Base-by-base conservation (phyloP, 1,140 invertebrate species). In the Amphibalanus amphitrite region DNA sequence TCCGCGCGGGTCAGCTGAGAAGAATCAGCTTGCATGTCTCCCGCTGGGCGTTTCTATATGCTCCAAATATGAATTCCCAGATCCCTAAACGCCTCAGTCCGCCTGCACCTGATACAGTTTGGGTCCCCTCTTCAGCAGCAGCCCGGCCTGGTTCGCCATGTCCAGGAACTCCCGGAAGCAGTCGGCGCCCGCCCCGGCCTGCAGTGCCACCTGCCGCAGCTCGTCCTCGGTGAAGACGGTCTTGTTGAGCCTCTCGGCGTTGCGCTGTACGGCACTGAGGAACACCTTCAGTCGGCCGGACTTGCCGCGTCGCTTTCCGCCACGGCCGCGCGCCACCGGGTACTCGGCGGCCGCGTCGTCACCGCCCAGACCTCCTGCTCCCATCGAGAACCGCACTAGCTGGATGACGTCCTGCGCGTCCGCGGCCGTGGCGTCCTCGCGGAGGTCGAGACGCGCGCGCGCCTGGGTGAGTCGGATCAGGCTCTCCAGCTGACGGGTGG, bases 381-480 rank as follows among this genome's bases (percentile, higher is more conserved):
- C 82, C 77, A 95, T 84, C 77, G 90, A 91, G 77, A 88, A 86
- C 75, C 88, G 87, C 79, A 95, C 86, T 70, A 97, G 85, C 77
- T 93, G 89, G 28, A 97, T 85, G 28, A 95, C 87, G 79, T 97
- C 92, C 71, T 84, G 80, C 6, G 93, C 94, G 83, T 98, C 93
- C 71, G 85, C 76, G 71, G 81, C 83, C 13, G 88, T 92, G 0
- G 89, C 91, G 78, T 87, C 85, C 79, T 89, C 88, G 73, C 92
- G 81, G 69, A 97, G 82, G 78, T 95, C 93, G 25, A 90, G 77
- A 76, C 92, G 87, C 13, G 93, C 93, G 79, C 93, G 82, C 28
- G 93, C 92, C 87, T 90, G 71, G 0, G 92, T 90, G 1, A 98
- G 82, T 77, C 93, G 80, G 59, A 95, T 90, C 69, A 97, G 83